phyloP scores from a whole-genome alignment of 2,888 invertebrate species.

The Nemotelus pantherinus region DNA sequence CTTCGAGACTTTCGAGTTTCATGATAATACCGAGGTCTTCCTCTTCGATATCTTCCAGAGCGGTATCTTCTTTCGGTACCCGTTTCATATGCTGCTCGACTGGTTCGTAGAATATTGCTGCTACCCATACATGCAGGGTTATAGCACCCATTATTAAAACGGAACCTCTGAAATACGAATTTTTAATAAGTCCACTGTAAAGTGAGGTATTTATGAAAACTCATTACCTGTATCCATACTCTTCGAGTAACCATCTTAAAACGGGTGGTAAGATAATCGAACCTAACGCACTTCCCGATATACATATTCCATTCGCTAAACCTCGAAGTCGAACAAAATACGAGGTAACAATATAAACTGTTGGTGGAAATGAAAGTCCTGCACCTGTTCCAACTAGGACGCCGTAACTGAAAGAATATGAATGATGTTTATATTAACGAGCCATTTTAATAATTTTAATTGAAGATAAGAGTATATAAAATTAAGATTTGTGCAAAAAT shows the following conservation, averaged over 20 bases:
- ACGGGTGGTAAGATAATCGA: conserved; percentile 86
- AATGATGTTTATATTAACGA: background rate
- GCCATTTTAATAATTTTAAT: too few relatives aligned
- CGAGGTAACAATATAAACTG: conserved; percentile 88
- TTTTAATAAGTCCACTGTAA: conserved; percentile 50
- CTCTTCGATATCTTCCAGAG: conserved; percentile 61
- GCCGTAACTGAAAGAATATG: conserved; percentile 73
- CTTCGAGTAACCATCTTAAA: conserved; percentile 74
- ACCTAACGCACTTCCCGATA: conserved; percentile 87
- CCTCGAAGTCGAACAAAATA: conserved; percentile 84
- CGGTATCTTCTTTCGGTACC: conserved; percentile 65
- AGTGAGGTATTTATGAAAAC: background rate
- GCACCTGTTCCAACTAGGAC: conserved; percentile 85
- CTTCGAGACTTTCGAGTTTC: conserved; percentile 58
- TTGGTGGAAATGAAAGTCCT: conserved; percentile 87
- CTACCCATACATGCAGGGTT: conserved; percentile 85
- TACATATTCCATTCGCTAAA: conserved; percentile 86
- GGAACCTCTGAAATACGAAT: conserved; percentile 72
- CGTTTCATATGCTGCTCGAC: conserved; percentile 83
- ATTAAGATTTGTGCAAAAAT: too few relatives aligned
- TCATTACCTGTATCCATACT: conserved; percentile 77
- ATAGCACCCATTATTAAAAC: conserved; percentile 83
- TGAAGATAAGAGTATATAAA: too few relatives aligned
- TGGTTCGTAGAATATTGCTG: conserved; percentile 84
- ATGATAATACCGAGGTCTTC: conserved; percentile 63